Evolutionary conservation across 92 coral and sea anemone species (phyloP), one percentile per base, ranked within the genome.

Genomic region (Muricea muricata): DNA sequence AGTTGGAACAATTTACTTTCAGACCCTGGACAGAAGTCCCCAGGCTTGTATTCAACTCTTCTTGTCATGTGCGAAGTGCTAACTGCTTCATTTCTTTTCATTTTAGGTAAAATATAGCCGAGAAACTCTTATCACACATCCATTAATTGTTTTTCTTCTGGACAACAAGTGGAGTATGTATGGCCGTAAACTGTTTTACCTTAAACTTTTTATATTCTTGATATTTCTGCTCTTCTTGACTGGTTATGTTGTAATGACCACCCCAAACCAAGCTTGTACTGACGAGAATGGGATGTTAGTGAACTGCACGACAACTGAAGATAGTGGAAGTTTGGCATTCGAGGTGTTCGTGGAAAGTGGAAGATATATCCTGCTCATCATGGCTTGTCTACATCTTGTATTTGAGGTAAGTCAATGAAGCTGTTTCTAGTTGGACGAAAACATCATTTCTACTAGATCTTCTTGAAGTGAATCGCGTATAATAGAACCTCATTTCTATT

Each of bases 111-210:
- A 87, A 78, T 78, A 86, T 34, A 75, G 90, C 40, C 90, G 98
- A 6, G 99, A 93, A 33, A 83, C 71, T 42, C 85, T 96, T 41
- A 90, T 92, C 42, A 88, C 91, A 7, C 99, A 96, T 73, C 99
- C 99, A 0, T 68, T 96, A 21, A 97, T 96, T 29, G 77, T 92
- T 24, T 92, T 92, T 35, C 91, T 96, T 17, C 90, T 96, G 14
- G 78, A 89, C 37, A 84, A 87, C 91, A 96, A 96, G 75, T 96
- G 99, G 99, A 80, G 85, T 45, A 90, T 65, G 48, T 96, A 83
- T 67, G 99, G 98, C 23, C 97, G 97, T 0, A 90, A 84, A 47
- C 83, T 96, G 11, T 96, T 93, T 71, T 96, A 96, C 87, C 31
- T 86, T 31, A 96, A 93, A 77, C 88, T 96, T 7, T 39, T 93